Base-by-base conservation (phyloP, 2,888 invertebrate genomes). In the Watsonalla cultraria region DNA sequence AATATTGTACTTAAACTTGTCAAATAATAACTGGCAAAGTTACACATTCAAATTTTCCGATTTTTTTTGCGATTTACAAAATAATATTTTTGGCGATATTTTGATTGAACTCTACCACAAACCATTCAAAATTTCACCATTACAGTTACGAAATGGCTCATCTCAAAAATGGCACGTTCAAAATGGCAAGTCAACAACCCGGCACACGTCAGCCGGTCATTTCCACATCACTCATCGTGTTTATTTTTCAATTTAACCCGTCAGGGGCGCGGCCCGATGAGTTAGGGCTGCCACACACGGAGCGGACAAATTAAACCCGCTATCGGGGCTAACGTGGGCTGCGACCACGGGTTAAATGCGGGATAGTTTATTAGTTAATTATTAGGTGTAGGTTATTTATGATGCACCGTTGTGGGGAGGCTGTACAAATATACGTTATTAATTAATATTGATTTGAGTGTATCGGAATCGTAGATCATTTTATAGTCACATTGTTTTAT, bases 201-300 rank as follows among this genome's bases (percentile, higher is more conserved):
- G 72, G 67, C 65, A 62, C 71, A 64, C 74, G 76, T 75, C 76
- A 73, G 64, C 54, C 64, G 70, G 68, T 68, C 71, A 66, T 74
- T 75, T 68, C 70, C 69, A 77, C 81, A 85, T 86, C 88, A 82
- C 80, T 85, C 86, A 84, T 76, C 64, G 74, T 89, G 89, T 90
- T 90, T 90, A 89, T 90, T 90, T 90, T 89, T 89, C 90, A 89
- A 89, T 88, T 87, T 82, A 74, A 74, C 78, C 84, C 83, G 84
- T 86, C 86, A 86, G 78, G 80, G 82, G 76, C 61, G 68, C 66
- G 59, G 67, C 68, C 66, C 70, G 67, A 70, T 87, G 87, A 89
- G 80, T 84, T 83, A 90, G 88, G 89, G 90, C 78, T 83, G 83
- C 90, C 90, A 88, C 90, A 90, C 90, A 90, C 87, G 72, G 77